phyloP scores from a whole-genome alignment of 35 echinoderm and acorn worm genomes.

The Apostichopus parvimensis region DNA sequence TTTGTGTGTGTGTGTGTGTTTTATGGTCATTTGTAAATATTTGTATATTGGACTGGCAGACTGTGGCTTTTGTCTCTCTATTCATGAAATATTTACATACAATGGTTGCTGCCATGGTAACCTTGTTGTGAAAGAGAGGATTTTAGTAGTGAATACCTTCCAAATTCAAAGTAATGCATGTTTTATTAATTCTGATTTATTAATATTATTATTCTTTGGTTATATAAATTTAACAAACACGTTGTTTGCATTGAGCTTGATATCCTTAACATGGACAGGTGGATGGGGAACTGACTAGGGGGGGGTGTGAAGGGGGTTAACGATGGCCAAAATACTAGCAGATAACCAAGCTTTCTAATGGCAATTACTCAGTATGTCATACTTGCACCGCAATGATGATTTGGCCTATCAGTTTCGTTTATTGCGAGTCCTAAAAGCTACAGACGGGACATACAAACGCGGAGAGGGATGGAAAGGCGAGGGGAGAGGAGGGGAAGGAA shows the following conservation, averaged over 20 bases:
- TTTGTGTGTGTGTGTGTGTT: conserved; percentile 1
- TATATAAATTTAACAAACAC: background rate
- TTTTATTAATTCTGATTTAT: background rate
- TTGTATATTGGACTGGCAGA: conserved; percentile 28
- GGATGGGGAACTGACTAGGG: background rate
- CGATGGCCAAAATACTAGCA: background rate
- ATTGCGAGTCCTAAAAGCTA: no score
- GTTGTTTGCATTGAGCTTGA: background rate
- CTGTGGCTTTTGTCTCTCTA: background rate
- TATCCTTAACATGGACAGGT: no score
- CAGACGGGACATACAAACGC: background rate
- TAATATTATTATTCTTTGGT: no score
- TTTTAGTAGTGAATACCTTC: background rate
- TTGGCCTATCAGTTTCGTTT: no score
- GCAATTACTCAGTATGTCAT: no score
- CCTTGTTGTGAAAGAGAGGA: background rate
- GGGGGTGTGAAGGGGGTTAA: background rate
- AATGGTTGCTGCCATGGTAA: background rate
- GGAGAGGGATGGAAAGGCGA: background rate
- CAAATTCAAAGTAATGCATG: background rate
- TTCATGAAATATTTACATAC: conserved; percentile 19
- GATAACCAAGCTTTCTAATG: no score
- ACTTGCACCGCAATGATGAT: no score
- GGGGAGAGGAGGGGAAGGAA: background rate
- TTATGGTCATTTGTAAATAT: conserved; percentile 39